Base-by-base conservation (phyloP, 30 jellyfish, hydroid and myxozoan genomes). In the Euphysa ruthae region DNA sequence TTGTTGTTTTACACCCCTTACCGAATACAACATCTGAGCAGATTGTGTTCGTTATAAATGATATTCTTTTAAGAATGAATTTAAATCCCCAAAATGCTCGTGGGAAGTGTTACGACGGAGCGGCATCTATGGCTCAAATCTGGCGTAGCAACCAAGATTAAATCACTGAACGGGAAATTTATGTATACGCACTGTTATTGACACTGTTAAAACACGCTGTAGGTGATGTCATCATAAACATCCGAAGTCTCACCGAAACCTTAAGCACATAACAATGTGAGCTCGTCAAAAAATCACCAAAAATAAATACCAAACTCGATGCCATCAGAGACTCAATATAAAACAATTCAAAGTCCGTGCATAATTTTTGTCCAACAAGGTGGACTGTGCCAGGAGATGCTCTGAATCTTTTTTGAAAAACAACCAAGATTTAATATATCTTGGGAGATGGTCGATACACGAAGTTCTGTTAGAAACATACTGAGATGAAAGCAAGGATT, bases 91-190 rank as follows among this genome's bases (percentile, higher is more conserved):
- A 52, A 52, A 20, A 52, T 52, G 65, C 65, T 14, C 65, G 65
- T 20, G 65, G 65, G 12, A 12, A 52, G 19, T 52, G 65, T 20
- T 52, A 14, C 19, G 65, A 52, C 31, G 65, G 65, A 52, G 65
- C 65, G 12, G 65, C 65, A 52, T 10, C 14, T 20, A 52, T 52
- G 65, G 14, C 30, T 52, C 30, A 10, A 8, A 52, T 52, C 65
- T 52, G 65, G 65, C 12, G 65, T 52, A 12, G 65, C 65, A 12
- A 52, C 65, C 30, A 12, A 52, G 32, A 52, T 52, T 8, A 52
- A 52, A 20, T 52, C 30, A 8, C 19, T 52, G 14, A 52, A 52
- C 32, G 30, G 19, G 19, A 10, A 52, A 20, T 52, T 12, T 20
- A 8, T 52, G 30, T 52, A 52, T 24, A 52, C 65, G 16, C 65